Percentiles rank a stretch among this genome's conserved stretches.
Evolutionary conservation across 2,888 invertebrate species (phyloP).

Genomic region (Monopis laevigella): DNA sequence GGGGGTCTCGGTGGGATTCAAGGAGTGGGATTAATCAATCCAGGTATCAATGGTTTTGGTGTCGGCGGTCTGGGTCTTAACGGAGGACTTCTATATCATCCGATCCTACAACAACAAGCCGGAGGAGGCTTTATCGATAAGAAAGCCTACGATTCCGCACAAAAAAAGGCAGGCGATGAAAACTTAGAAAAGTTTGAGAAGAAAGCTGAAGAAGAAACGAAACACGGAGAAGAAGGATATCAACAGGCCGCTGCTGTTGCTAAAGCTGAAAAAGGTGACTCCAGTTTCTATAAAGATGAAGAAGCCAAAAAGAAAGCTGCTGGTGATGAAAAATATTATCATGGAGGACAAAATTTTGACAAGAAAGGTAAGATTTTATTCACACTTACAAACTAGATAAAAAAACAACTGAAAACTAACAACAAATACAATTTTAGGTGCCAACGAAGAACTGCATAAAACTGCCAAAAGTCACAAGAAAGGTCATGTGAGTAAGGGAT

Average conservation of each 20-base stretch:
- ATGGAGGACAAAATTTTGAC: constrained; percentile 65
- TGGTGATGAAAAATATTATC: constrained; percentile 68
- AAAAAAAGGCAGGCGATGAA: constrained; percentile 66
- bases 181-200: constrained; percentile 64
- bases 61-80: constrained; percentile 24
- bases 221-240: constrained; percentile 66
- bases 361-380: constrained; percentile 60
- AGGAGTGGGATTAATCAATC: constrained; percentile 36
- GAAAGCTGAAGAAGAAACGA: constrained; percentile 61
- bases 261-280: constrained; percentile 62
- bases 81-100: constrained; percentile 46
- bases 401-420: not conserved
- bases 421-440: no score
- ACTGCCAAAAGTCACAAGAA: constrained; percentile 70
- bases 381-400: no score
- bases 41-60: constrained; percentile 40
- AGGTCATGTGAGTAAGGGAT: constrained; percentile 73
- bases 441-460: constrained; percentile 64
- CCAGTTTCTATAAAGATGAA: constrained; percentile 60
- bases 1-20: constrained; percentile 18
- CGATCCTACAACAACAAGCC: constrained; percentile 39
- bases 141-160: constrained; percentile 63
- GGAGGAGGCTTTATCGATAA: constrained; percentile 60
- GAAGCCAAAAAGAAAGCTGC: constrained; percentile 67
- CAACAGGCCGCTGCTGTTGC: constrained; percentile 63